Evolutionary conservation across 2,888 invertebrate genomes (phyloP), one percentile per base, ranked within the genome.

Genomic region (Amblyjoppa proteus): DNA sequence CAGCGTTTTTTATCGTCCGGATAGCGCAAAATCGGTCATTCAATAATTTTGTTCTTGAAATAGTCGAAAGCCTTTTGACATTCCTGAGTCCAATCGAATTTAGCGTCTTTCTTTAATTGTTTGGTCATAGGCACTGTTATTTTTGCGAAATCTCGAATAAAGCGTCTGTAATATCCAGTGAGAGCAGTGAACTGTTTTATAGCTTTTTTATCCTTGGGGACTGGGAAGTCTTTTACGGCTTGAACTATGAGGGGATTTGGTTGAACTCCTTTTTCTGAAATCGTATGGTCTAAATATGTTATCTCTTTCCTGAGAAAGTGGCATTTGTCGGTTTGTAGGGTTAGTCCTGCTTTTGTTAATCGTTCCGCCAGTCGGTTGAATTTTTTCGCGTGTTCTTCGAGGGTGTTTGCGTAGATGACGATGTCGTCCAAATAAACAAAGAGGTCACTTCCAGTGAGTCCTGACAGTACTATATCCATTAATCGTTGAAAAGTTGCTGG

Each of bases 231-330:
- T 5, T 34, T 34, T 34, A 34, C 80, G 3, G 83, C 85, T 16
- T 53, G 25, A 0, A 83, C 34, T 56, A 76, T 82, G 6, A 28
- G 53, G 16, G 86, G 68, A 49, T 82, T 83, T 1, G 87, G 83
- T 66, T 71, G 77, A 3, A 80, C 76, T 0, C 86, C 86, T 16
- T 87, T 69, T 70, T 69, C 53, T 1, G 83, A 79, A 20, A 89
- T 87, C 1, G 82, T 58, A 28, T 88, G 85, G 0, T 86, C 87
- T 28, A 87, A 38, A 68, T 86, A 87, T 38, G 53, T 79, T 1
- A 87, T 78, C 25, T 78, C 69, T 13, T 81, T 80, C 13, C 53
- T 20, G n/a, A 53, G 53, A n/a, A 53, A 53, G n/a, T n/a, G n/a
- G 53, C 53, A 53, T n/a, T 53, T 53, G 11, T 53, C 53, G 6